Conservation (phyloP, 2,888 invertebrate species). For the Heliconius cydno region DNA sequence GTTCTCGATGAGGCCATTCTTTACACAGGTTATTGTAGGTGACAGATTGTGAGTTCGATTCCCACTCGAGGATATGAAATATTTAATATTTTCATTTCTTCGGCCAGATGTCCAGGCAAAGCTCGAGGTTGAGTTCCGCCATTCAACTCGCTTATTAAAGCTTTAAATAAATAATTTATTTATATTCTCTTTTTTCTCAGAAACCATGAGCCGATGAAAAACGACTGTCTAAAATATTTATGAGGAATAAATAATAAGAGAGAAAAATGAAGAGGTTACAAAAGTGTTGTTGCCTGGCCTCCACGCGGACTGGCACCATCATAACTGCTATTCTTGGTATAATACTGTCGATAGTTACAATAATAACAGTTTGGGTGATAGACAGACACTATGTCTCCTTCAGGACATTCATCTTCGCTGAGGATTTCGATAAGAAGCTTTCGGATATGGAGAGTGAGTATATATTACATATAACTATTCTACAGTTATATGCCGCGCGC, state of each 20-base stretch:
- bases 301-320: conserved; percentile 89
- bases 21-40: no score
- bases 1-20: neutral
- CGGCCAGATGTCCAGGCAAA: no score
- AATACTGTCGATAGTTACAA: conserved; percentile 87
- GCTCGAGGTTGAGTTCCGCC: no score
- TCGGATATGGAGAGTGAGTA: conserved; percentile 85
- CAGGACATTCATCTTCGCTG: conserved; percentile 90
- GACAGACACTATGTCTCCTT: conserved; percentile 85
- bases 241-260: conserved; percentile 16
- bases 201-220: conserved; percentile 50
- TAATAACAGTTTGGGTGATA: conserved; percentile 86
- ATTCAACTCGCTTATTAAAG: neutral
- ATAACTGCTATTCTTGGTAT: conserved; percentile 89
- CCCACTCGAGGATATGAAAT: no score
- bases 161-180: neutral
- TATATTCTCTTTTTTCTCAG: conserved; percentile 47
- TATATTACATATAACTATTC: no score
- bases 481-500: no score
- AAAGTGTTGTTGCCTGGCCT: conserved; percentile 88
- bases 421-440: conserved; percentile 77
- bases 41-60: no score
- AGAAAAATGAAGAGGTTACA: conserved; percentile 81
- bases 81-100: no score
- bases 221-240: conserved; percentile 23